Conservation (phyloP, 2,797 vertebrate species). For the Knipowitschia caucasica region DNA sequence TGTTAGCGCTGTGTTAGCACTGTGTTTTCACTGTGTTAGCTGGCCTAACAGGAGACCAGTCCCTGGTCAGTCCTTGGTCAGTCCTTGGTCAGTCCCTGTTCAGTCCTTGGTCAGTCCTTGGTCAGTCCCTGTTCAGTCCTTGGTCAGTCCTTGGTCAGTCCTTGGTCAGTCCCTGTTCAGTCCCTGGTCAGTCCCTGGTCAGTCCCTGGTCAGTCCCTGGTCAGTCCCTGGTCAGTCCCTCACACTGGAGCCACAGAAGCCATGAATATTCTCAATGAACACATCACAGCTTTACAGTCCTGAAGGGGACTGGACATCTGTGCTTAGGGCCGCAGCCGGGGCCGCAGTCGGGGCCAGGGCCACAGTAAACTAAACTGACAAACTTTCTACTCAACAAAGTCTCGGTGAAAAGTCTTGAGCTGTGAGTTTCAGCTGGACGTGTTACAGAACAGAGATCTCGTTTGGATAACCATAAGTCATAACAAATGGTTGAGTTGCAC, state of each 20-base stretch:
- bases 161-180: constrained; percentile 45
- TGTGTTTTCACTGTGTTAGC: too few relatives aligned
- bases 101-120: constrained; percentile 45
- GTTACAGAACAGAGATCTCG: too few relatives aligned
- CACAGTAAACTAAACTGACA: constrained; percentile 59
- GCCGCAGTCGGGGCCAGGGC: too few relatives aligned
- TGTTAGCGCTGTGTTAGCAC: too few relatives aligned
- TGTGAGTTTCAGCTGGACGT: too few relatives aligned
- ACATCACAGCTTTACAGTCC: constrained; percentile 73
- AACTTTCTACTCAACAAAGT: constrained; percentile 34
- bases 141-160: too few relatives aligned
- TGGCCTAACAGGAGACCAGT: constrained; percentile 75
- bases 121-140: too few relatives aligned
- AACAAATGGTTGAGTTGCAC: too few relatives aligned
- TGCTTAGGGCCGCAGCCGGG: too few relatives aligned
- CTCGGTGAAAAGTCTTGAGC: neutral
- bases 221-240: constrained; percentile 56
- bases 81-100: constrained; percentile 54
- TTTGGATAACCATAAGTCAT: too few relatives aligned
- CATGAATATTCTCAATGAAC: constrained; percentile 69
- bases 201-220: too few relatives aligned
- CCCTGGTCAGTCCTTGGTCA: constrained; percentile 45
- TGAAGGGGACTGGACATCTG: constrained; percentile 34
- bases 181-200: too few relatives aligned
- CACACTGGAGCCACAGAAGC: constrained; percentile 69